phyloP scores from a whole-genome alignment of 2,797 vertebrate species.

The Limnodromus scolopaceus region DNA sequence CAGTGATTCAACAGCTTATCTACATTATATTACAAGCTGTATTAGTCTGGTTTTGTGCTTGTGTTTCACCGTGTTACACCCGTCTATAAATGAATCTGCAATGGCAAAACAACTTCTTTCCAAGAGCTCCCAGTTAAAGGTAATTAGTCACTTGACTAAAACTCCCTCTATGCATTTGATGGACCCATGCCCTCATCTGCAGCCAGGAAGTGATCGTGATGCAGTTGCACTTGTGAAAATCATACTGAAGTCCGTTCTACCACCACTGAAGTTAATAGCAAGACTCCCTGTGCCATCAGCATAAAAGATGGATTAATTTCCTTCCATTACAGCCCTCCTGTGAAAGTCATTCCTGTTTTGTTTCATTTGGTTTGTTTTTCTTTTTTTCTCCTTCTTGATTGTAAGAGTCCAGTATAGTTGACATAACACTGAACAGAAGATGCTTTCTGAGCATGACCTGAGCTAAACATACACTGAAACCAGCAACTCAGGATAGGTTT shows the following conservation, averaged over 20 bases:
- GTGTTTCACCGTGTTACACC: background rate
- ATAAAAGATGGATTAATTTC: background rate
- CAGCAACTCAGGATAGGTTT: background rate
- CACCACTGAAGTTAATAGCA: background rate
- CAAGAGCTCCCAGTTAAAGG: background rate
- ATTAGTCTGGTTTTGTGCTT: background rate
- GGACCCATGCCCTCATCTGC: background rate
- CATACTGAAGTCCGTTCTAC: background rate
- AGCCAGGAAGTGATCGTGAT: background rate
- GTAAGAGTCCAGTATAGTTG: background rate
- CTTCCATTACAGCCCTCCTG: background rate
- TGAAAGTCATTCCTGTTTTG: background rate
- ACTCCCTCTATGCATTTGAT: background rate
- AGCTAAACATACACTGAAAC: background rate
- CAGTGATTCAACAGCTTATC: background rate
- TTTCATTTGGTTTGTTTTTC: background rate
- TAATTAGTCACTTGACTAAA: background rate
- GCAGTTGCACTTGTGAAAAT: background rate
- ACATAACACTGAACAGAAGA: background rate
- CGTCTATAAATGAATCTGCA: background rate
- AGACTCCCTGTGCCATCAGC: background rate
- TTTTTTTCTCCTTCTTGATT: background rate
- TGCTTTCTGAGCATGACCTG: background rate
- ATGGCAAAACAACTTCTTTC: background rate
- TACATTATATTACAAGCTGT: background rate